Evolutionary conservation across 2,888 invertebrate genomes (phyloP), one percentile per base, ranked within the genome.

Genomic region (Synanthedon vespiformis): DNA sequence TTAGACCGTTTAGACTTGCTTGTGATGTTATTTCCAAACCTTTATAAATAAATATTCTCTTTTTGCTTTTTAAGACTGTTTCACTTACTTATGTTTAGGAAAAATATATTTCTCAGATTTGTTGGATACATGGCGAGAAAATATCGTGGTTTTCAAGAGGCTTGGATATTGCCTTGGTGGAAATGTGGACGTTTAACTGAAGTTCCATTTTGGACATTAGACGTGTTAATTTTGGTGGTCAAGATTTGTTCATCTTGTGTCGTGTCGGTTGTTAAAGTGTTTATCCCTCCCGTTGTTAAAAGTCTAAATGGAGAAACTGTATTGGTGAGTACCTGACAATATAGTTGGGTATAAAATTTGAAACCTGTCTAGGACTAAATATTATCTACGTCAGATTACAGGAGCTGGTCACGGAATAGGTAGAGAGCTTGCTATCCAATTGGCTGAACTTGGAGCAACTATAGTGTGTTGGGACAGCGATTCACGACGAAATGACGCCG

Each of bases 381-480:
- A 34, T 34, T 44, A 44, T 11, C 18, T 48, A 48, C 14, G 8
- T 51, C 56, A 87, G 87, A 74, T 87, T 55, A 87, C 86, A 2
- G 86, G 85, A 1, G 78, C 87, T 6, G 85, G 77, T 10, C 74
- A 77, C 40, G 86, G 83, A 2, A 61, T 87, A 10, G 87, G 87
- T 3, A 72, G 87, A 1, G 87, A 87, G 64, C 63, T 87, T 53
- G 87, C 87, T 1, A 62, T 86, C 3, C 87, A 87, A 60, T 71
- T 85, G 12, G 85, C 87, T 1, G 87, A 86, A 12, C 68, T 82
- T 0, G 87, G 87, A 0, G 87, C 87, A 1, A 86, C 84, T 0
- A 81, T 87, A 2, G 73, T 87, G 6, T 87, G 86, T 59, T 87
- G 86, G 86, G 87, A 87, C 60, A 76, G 63, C 44, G 80, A 87